These are phyloP conservation scores for Pheosia gnoma DNA, from an alignment of 2,888 invertebrate species.

Conservation along the genomic window DNA sequence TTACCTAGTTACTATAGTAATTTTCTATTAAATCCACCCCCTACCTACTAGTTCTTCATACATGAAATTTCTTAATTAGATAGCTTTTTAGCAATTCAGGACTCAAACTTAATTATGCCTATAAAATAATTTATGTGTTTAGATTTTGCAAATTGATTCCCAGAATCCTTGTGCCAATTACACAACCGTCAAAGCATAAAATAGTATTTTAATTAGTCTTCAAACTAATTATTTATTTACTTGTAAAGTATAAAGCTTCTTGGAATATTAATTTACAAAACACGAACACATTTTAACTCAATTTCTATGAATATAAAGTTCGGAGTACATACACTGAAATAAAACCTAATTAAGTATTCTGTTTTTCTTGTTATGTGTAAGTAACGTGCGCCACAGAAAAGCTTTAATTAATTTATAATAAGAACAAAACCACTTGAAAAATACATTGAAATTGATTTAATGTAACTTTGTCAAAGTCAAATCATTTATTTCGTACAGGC, in stretches of 20 bases:
- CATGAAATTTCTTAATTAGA: too few relatives aligned
- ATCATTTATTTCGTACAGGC: too few relatives aligned
- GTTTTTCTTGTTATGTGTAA: neutral
- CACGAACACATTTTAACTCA: neutral
- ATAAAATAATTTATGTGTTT: neutral
- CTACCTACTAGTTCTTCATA: too few relatives aligned
- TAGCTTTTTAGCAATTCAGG: too few relatives aligned
- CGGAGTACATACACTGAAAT: neutral
- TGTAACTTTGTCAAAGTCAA: too few relatives aligned
- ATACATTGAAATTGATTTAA: too few relatives aligned
- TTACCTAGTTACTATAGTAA: too few relatives aligned
- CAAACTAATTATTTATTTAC: slow-evolving; percentile 15
- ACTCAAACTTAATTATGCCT: too few relatives aligned
- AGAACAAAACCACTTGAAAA: too few relatives aligned
- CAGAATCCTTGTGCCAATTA: neutral
- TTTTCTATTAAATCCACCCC: too few relatives aligned
- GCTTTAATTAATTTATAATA: too few relatives aligned
- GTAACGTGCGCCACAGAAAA: too few relatives aligned
- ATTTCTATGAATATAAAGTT: neutral
- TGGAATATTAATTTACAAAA: slow-evolving; percentile 12
- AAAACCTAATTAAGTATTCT: neutral
- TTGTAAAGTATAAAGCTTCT: slow-evolving; percentile 14
- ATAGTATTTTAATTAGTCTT: slow-evolving; percentile 15
- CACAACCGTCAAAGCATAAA: slow-evolving; percentile 1
- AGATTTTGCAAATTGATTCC: neutral